A percentile compares a stretch with the other conserved stretches of the same genome.
Conservation (phyloP, 2,888 invertebrate species). For the Helleia helle region DNA sequence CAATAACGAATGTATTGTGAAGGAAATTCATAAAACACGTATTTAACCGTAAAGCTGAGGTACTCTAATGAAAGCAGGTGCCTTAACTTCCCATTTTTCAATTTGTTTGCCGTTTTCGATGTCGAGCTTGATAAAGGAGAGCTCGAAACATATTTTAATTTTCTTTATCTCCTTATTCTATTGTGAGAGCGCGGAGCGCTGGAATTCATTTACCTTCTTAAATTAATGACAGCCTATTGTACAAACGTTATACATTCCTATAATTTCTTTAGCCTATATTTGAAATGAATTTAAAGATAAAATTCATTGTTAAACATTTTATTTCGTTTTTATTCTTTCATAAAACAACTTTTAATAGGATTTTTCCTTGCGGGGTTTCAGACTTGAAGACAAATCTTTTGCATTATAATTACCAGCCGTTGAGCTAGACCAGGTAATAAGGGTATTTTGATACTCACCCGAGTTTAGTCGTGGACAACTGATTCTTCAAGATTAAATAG, state of each 20-base stretch:
- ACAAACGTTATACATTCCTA: not conserved
- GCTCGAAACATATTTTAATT: constrained; percentile 11
- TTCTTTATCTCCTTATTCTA: constrained; percentile 12
- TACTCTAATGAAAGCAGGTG: constrained; percentile 3
- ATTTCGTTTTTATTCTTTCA: too few species aligned
- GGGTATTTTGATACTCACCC: too few species aligned
- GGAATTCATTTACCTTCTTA: constrained; percentile 10
- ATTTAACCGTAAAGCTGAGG: constrained; percentile 12
- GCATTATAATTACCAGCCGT: too few species aligned
- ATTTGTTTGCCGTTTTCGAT: constrained; percentile 10
- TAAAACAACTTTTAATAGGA: too few species aligned
- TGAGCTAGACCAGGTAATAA: too few species aligned
- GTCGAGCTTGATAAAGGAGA: constrained; percentile 8
- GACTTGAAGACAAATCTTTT: too few species aligned
- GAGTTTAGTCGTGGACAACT: too few species aligned
- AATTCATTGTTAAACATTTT: too few species aligned
- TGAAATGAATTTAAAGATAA: not conserved
- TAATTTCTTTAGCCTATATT: not conserved
- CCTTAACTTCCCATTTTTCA: constrained; percentile 3
- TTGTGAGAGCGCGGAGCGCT: constrained; percentile 5
- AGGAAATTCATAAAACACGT: too few species aligned
- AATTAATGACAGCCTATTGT: constrained; percentile 9
- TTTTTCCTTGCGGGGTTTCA: too few species aligned
- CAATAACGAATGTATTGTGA: too few species aligned
- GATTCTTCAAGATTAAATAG: too few species aligned